Conservation (phyloP, 92 coral and sea anemone species). For the Chrysogorgia sp. region DNA sequence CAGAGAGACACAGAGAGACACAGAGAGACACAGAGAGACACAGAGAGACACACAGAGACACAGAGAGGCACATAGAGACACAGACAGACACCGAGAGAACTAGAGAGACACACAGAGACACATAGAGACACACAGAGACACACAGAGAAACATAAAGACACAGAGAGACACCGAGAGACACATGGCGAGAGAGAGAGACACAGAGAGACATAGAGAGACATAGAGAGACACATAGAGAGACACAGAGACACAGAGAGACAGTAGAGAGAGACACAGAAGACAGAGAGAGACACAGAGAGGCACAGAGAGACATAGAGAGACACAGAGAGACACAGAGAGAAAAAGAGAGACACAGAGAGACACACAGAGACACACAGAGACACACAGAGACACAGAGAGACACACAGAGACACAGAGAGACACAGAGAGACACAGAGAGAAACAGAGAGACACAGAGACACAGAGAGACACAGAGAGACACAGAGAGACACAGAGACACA, state of each 20-base stretch:
- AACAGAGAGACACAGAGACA: too few species aligned
- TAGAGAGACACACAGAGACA: not conserved
- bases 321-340: too few species aligned
- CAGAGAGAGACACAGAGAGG: not conserved
- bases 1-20: not conserved
- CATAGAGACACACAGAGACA: not conserved
- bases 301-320: not conserved
- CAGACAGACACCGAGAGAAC: not conserved
- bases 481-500: too few species aligned
- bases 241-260: not conserved
- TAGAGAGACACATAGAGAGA: not conserved
- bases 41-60: not conserved
- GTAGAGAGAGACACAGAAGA: not conserved
- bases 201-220: not conserved
- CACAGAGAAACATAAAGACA: not conserved
- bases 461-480: too few species aligned
- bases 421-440: too few species aligned
- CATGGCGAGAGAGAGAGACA: not conserved
- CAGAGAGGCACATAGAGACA: not conserved
- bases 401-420: too few species aligned
- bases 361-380: too few species aligned
- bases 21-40: not conserved
- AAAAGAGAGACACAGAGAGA: too few species aligned
- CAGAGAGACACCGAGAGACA: slow-evolving; percentile 1
- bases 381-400: too few species aligned